Percentiles rank a stretch among this genome's conserved stretches.
phyloP scores from a whole-genome alignment of 2,797 vertebrate genomes.

The Danio aesculapii region DNA sequence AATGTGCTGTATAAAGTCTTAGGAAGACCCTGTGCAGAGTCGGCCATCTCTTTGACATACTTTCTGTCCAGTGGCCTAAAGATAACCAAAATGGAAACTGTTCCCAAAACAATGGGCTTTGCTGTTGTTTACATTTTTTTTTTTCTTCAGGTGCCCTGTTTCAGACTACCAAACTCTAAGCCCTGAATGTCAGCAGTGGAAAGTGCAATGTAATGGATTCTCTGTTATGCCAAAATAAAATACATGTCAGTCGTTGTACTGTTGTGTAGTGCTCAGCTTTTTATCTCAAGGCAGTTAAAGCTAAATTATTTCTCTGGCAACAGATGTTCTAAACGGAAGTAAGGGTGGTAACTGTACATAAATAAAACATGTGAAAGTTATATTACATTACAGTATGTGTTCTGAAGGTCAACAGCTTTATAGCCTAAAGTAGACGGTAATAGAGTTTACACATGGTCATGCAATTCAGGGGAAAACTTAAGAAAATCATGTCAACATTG shows the following conservation, averaged over 20 bases:
- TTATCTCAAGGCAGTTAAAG: background rate
- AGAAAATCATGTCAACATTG: background rate
- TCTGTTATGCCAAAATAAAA: conserved; percentile 51
- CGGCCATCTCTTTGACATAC: conserved; percentile 6
- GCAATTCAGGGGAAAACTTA: background rate
- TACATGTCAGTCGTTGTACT: conserved; percentile 22
- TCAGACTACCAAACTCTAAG: conserved; percentile 38
- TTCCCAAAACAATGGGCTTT: conserved; percentile 46
- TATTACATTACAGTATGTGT: background rate
- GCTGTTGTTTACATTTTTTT: conserved; percentile 65
- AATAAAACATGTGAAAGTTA: background rate
- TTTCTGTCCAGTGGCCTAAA: conserved; percentile 30
- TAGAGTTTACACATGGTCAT: background rate
- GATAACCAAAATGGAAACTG: conserved; percentile 29
- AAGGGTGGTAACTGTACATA: background rate
- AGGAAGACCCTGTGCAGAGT: background rate
- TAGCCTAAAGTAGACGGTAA: background rate
- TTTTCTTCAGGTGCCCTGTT: conserved; percentile 55
- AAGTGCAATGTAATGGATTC: conserved; percentile 43
- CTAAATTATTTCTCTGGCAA: background rate
- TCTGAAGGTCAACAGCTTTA: background rate
- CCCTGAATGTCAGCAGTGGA: conserved; percentile 48
- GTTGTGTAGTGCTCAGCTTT: background rate
- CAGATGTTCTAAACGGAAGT: background rate
- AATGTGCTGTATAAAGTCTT: background rate